phyloP scores from a whole-genome alignment of 2,888 invertebrate genomes.

The Mimachlamys varia region DNA sequence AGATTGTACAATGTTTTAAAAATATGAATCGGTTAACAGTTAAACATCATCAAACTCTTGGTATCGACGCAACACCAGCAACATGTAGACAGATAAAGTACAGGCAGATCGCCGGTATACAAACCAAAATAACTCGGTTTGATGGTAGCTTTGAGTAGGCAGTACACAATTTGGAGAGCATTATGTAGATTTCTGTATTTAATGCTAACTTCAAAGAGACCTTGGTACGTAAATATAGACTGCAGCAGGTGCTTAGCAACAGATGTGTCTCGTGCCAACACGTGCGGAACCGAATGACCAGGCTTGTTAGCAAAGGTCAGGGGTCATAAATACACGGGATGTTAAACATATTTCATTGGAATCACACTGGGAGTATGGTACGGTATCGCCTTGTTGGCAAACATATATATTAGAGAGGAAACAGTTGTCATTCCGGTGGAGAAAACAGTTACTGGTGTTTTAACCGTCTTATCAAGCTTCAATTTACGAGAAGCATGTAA shows the following conservation, averaged over 20 bases:
- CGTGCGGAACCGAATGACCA: slow-evolving; percentile 36
- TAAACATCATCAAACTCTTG: no score
- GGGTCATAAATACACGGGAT: slow-evolving; percentile 4
- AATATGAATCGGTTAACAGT: neutral
- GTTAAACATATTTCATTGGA: slow-evolving; percentile 36
- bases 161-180: slow-evolving; percentile 31
- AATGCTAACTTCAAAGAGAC: slow-evolving; percentile 6
- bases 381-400: slow-evolving; percentile 10
- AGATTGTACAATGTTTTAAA: no score
- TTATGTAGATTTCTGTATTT: slow-evolving; percentile 31
- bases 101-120: neutral
- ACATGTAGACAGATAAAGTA: neutral
- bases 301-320: slow-evolving; percentile 24
- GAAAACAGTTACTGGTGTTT: neutral
- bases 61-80: neutral
- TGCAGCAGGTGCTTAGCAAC: slow-evolving; percentile 36
- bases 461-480: neutral
- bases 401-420: neutral
- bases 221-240: slow-evolving; percentile 24
- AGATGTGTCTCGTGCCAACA: slow-evolving; percentile 31
- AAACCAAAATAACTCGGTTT: slow-evolving; percentile 29
- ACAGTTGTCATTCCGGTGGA: neutral
- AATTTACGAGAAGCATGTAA: neutral
- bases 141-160: slow-evolving; percentile 19
- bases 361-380: neutral